Base-by-base conservation (phyloP, 2,113 vertebrate species). In the Engraulis encrasicolus region DNA sequence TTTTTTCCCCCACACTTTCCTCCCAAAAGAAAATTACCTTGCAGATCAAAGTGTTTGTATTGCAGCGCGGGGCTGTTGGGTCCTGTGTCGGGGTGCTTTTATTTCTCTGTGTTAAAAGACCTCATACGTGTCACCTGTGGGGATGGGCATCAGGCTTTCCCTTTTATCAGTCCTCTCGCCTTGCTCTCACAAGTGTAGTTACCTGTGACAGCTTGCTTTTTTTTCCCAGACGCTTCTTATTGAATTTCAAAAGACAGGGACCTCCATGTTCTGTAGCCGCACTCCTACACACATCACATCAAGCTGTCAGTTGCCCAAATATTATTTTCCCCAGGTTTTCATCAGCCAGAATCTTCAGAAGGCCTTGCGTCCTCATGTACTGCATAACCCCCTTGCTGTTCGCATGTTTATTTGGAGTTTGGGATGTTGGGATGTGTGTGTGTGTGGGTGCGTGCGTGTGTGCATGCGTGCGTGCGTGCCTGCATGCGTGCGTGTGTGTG, bases 191-290 rank as follows among this genome's bases (percentile, higher is more conserved):
- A 89, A 90, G 85, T 90, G 87, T 89, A 87, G 93, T 92, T 94
- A 91, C 90, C 94, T 95, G 91, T 95, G 93, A 95, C 93, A 95
- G 94, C 88, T 90, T 93, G 92, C 95, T 93, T 93, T 93, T 93
- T 94, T 94, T n/a, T n/a, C n/a, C n/a, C 93, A 93, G 92, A 88
- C 90, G 88, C 89, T 94, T 88, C 93, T 95, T 94, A 93, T 87
- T 95, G 95, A 96, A 95, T 95, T 95, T 95, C 94, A 96, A 94
- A 96, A 92, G 88, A 88, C 91, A 88, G 91, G 87, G 90, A 95
- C 92, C 93, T 90, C 92, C 83, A 91, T 93, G 94, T 88, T 89
- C 86, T 80, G 88, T 86, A 89, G 87, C 85, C 92, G 84, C 87
- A 91, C 92, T 94, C 94, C 93, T 88, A 88, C 92, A 78, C 81